Conservation (phyloP, 2,797 vertebrate species). For the Eulemur albifrons region DNA sequence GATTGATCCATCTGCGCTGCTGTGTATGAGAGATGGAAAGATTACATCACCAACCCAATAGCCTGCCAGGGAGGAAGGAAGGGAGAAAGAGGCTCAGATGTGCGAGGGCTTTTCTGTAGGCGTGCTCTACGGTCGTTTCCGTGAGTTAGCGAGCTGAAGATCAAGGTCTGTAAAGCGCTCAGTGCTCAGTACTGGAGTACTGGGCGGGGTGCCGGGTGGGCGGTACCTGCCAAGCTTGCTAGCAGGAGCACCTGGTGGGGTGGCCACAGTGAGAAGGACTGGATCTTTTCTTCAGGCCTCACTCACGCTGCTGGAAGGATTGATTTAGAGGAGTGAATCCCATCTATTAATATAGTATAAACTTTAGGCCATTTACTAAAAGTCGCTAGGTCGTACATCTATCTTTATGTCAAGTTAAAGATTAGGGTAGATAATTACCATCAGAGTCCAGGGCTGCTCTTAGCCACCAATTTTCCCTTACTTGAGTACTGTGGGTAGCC, state of each 20-base stretch:
- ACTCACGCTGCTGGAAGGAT: too few species aligned
- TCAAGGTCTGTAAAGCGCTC: too few species aligned
- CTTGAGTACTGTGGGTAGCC: not conserved
- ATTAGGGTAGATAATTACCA: too few species aligned
- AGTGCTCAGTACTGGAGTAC: fast-evolving
- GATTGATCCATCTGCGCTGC: not conserved
- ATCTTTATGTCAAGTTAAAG: not conserved
- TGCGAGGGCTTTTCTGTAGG: not conserved
- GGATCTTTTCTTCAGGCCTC: too few species aligned
- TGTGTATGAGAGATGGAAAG: fast-evolving
- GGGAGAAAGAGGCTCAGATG: not conserved
- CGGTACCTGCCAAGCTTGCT: too few species aligned
- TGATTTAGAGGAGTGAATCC: not conserved
- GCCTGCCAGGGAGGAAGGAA: fast-evolving
- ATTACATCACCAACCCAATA: not conserved
- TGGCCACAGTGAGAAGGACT: too few species aligned
- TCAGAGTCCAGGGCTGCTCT: not conserved
- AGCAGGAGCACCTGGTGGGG: fast-evolving
- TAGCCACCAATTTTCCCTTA: not conserved
- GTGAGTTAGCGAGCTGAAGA: not conserved
- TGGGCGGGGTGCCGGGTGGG: too few species aligned
- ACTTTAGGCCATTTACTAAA: not conserved
- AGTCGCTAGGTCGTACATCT: fast-evolving
- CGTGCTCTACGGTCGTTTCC: not conserved
- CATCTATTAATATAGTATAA: not conserved